Percentiles rank a stretch among this genome's conserved stretches.
phyloP scores from a whole-genome alignment of 1,140 invertebrate species.

The Antheraea mylitta region DNA sequence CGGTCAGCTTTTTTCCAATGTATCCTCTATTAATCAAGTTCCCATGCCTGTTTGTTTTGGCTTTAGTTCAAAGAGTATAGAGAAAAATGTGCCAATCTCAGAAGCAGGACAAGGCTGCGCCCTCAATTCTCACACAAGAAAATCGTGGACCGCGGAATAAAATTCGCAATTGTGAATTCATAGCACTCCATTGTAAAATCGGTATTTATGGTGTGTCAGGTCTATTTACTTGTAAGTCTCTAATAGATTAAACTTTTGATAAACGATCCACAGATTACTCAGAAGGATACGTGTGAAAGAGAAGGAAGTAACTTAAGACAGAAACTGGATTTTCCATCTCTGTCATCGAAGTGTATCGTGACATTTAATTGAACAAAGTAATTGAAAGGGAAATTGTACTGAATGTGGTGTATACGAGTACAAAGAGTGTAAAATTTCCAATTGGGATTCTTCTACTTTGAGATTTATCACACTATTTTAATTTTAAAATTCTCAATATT shows the following conservation, averaged over 20 bases:
- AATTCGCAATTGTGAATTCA: conserved; percentile 34
- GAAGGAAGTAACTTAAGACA: not conserved
- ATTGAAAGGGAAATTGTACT: not conserved
- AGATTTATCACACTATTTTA: no score
- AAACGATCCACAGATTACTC: not conserved
- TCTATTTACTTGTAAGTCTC: not conserved
- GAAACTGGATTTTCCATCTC: not conserved
- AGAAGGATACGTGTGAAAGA: not conserved
- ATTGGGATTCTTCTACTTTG: no score
- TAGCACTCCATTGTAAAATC: conserved; percentile 18
- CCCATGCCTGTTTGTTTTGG: conserved; percentile 16
- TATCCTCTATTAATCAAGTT: conserved; percentile 34
- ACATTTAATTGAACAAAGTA: not conserved
- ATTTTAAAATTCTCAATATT: no score
- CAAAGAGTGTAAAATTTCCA: no score
- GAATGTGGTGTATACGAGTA: no score
- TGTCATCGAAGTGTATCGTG: not conserved
- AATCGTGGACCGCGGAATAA: conserved; percentile 41
- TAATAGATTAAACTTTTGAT: not conserved
- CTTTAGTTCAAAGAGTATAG: conserved; percentile 58
- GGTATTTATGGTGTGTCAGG: not conserved
- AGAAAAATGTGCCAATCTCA: conserved; percentile 75
- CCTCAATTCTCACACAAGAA: conserved; percentile 52
- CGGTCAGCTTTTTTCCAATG: conserved; percentile 10
- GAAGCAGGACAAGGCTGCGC: conserved; percentile 67